These are phyloP conservation scores for Uropsilus gracilis DNA, from an alignment of 2,113 vertebrate genomes.

Conservation along the genomic window DNA sequence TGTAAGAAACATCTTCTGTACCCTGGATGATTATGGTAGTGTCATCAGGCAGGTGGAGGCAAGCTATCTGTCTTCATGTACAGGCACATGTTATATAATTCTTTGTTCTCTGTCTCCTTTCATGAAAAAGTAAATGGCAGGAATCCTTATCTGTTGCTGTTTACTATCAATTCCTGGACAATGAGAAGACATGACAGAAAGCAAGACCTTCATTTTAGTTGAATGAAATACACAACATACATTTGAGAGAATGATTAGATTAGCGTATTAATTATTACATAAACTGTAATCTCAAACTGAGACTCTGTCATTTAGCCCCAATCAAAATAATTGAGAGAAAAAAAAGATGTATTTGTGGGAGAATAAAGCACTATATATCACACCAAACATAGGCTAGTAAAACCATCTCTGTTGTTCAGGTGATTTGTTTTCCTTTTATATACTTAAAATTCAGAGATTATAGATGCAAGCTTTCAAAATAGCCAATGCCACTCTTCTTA, in stretches of 20 bases:
- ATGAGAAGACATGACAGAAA: background rate
- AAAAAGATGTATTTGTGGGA: background rate
- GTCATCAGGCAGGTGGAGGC: background rate
- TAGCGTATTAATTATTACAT: background rate
- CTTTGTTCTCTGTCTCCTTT: background rate
- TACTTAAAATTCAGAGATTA: background rate
- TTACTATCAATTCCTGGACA: background rate
- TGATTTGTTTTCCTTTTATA: slow-evolving; percentile 13
- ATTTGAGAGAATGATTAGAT: background rate
- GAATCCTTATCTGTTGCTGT: background rate
- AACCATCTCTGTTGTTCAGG: background rate
- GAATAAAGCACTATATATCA: background rate
- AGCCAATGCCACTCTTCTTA: background rate
- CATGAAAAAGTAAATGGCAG: background rate
- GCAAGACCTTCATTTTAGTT: background rate
- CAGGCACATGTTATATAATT: background rate
- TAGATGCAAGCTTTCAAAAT: background rate
- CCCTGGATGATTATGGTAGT: background rate
- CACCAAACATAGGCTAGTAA: background rate
- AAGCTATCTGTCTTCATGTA: background rate
- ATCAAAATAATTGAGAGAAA: background rate
- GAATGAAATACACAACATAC: background rate
- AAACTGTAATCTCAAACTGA: background rate
- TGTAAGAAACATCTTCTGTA: background rate
- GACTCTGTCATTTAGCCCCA: background rate